Conservation (phyloP, 2,113 vertebrate genomes). For the Ammodytes dubius region DNA sequence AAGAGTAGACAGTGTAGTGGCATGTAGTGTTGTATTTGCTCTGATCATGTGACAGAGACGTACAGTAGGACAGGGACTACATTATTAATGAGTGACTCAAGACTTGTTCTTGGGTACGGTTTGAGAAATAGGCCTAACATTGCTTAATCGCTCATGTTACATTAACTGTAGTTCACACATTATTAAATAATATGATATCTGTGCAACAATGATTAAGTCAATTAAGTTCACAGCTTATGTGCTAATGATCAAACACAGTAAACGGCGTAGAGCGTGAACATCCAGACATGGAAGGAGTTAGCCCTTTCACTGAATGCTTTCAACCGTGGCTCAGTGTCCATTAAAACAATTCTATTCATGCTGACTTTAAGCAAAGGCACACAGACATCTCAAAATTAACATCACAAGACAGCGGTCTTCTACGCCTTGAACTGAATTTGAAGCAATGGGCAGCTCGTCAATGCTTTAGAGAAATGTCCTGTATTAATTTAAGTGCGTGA, state of each 20-base stretch:
- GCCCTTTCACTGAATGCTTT: conserved; percentile 21
- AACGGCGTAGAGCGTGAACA: conserved; percentile 44
- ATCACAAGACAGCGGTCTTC: conserved; percentile 45
- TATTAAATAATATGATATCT: conserved; percentile 61
- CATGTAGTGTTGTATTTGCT: neutral
- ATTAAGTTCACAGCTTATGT: conserved; percentile 54
- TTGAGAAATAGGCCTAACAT: conserved; percentile 31
- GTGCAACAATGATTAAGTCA: conserved; percentile 56
- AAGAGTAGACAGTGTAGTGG: conserved; percentile 7
- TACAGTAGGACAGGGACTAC: neutral
- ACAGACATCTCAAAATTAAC: conserved; percentile 53
- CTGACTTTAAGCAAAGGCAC: conserved; percentile 17
- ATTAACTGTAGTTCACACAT: conserved; percentile 51
- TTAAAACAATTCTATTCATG: conserved; percentile 18
- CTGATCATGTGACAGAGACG: conserved; percentile 6
- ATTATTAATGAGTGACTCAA: neutral
- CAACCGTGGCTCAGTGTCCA: conserved; percentile 42
- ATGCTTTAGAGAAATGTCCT: conserved; percentile 51
- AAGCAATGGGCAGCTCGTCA: conserved; percentile 51
- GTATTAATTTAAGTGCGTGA: conserved; percentile 52
- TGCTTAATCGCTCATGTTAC: conserved; percentile 45
- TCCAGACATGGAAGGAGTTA: conserved; percentile 23
- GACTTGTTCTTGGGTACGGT: neutral
- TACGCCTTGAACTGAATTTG: conserved; percentile 34
- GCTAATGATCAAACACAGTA: conserved; percentile 41